A percentile compares a stretch with the other conserved stretches of the same genome.
Evolutionary conservation across 2,797 vertebrate genomes (phyloP).

Genomic region (Notolabrus celidotus): DNA sequence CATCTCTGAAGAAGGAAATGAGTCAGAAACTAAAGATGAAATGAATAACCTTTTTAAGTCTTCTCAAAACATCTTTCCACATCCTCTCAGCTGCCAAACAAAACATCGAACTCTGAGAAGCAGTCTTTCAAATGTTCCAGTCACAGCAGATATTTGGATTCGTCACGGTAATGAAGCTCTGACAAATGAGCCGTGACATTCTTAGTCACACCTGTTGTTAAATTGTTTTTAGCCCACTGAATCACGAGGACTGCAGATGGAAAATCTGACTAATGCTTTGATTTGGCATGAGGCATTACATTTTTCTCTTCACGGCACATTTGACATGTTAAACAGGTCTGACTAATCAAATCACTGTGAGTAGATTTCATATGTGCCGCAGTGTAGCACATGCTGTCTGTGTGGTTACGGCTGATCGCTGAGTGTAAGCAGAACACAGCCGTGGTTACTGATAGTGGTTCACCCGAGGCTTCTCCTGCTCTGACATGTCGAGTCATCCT

Average conservation of each 20-base stretch:
- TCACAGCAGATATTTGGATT: neutral
- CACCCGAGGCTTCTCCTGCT: neutral
- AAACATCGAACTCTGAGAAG: neutral
- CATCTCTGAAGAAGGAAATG: neutral
- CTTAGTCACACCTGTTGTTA: neutral
- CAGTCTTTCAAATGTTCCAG: neutral
- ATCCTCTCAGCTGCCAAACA: neutral
- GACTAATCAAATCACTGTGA: neutral
- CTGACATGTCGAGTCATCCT: neutral
- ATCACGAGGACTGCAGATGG: neutral
- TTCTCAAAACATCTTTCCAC: neutral
- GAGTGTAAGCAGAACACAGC: neutral
- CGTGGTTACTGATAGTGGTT: neutral
- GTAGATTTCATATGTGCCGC: neutral
- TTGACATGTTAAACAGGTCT: neutral
- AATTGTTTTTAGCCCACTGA: neutral
- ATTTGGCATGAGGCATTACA: neutral
- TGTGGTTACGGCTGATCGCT: neutral
- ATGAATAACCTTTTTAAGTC: neutral
- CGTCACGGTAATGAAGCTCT: neutral
- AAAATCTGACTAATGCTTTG: neutral
- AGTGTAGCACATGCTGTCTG: neutral
- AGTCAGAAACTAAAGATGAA: neutral
- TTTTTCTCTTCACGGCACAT: neutral
- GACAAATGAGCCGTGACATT: neutral